A percentile compares a stretch with the other conserved stretches of the same genome.
Conservation (phyloP, 2,888 invertebrate genomes). For the Erebia aethiops region DNA sequence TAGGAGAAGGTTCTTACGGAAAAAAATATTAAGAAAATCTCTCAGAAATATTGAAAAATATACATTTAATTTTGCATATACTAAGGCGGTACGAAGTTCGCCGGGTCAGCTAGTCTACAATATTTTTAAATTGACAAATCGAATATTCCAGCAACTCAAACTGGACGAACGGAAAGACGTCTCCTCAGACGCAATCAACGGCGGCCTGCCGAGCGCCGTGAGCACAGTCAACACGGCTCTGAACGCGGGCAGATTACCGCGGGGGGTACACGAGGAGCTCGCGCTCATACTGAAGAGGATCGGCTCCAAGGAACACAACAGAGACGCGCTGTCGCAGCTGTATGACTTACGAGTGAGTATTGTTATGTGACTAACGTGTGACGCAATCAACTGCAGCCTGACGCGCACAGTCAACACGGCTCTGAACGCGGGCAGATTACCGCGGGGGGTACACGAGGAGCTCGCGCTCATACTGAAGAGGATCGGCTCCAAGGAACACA, state of each 20-base stretch:
- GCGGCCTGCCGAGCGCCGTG: constrained; percentile 84
- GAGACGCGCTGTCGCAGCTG: constrained; percentile 90
- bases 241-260: constrained; percentile 82
- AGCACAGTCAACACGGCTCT: constrained; percentile 61
- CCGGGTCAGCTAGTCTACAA: too few species aligned
- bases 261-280: constrained; percentile 92
- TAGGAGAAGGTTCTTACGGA: too few species aligned
- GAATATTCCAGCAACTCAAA: constrained; percentile 70
- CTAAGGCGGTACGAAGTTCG: too few species aligned
- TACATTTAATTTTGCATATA: too few species aligned
- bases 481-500: constrained; percentile 94
- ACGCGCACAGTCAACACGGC: constrained; percentile 61
- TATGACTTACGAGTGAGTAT: constrained; percentile 86
- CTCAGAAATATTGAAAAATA: too few species aligned
- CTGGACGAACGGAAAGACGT: constrained; percentile 82
- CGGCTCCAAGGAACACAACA: constrained; percentile 93
- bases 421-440: constrained; percentile 75
- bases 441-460: constrained; percentile 92
- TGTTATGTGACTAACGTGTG: too few species aligned
- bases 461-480: constrained; percentile 95
- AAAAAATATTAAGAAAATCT: too few species aligned
- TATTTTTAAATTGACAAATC: too few species aligned
- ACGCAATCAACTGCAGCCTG: constrained; percentile 47
- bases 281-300: constrained; percentile 96
- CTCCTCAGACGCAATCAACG: constrained; percentile 61